Percentiles rank a stretch among this genome's conserved stretches.
phyloP scores from a whole-genome alignment of 1,140 invertebrate genomes.

The Trichogramma pretiosum region DNA sequence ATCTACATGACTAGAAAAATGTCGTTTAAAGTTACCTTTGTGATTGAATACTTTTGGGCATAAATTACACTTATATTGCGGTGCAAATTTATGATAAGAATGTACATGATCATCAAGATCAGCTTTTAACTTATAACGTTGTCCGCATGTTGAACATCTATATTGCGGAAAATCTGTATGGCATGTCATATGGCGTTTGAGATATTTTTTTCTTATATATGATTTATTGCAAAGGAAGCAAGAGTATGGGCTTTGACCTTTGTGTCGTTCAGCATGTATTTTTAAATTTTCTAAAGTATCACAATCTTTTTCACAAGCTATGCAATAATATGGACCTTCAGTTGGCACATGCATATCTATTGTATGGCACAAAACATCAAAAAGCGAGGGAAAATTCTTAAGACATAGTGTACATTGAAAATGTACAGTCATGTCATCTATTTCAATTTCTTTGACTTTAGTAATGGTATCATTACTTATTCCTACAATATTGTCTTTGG shows the following conservation, averaged over 20 bases:
- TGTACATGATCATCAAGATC: conserved; percentile 36
- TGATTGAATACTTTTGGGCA: conserved; percentile 39
- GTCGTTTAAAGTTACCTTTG: conserved; percentile 40
- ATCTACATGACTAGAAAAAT: conserved; percentile 36
- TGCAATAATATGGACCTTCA: conserved; percentile 39
- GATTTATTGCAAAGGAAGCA: conserved; percentile 51
- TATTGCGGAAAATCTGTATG: conserved; percentile 49
- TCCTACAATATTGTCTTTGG: conserved; percentile 31
- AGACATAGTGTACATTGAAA: conserved; percentile 40
- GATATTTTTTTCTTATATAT: conserved; percentile 47
- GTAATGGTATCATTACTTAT: conserved; percentile 38
- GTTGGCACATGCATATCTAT: conserved; percentile 38
- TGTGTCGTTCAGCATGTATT: conserved; percentile 44
- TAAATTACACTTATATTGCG: conserved; percentile 39
- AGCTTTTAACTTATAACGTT: conserved; percentile 32
- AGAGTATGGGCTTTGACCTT: conserved; percentile 50
- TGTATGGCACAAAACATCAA: conserved; percentile 29
- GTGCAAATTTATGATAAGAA: conserved; percentile 24
- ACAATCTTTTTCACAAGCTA: conserved; percentile 42
- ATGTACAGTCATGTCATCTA: conserved; percentile 23
- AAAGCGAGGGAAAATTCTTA: conserved; percentile 33
- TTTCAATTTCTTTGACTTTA: conserved; percentile 38
- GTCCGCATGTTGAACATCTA: conserved; percentile 41
- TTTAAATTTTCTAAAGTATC: conserved; percentile 31
- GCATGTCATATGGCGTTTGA: conserved; percentile 51